These are phyloP conservation scores for Anabacerthia variegaticeps DNA, from an alignment of 2,797 vertebrate genomes.

Conservation along the genomic window DNA sequence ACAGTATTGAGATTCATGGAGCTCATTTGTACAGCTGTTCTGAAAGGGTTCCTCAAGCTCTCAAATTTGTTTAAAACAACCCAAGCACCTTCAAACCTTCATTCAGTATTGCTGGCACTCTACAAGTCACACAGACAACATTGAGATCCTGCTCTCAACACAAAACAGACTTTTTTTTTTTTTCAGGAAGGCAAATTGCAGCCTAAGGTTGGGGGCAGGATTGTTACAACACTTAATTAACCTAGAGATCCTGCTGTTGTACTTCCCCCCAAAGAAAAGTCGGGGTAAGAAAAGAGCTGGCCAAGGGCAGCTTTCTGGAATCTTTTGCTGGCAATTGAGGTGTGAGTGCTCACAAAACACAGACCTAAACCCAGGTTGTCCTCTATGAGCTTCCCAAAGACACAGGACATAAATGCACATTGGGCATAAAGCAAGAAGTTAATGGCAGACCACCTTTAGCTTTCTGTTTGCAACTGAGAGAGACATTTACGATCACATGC, in stretches of 20 bases:
- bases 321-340: neutral
- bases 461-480: neutral
- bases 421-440: neutral
- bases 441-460: neutral
- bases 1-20: neutral
- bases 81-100: neutral
- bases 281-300: neutral
- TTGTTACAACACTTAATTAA: neutral
- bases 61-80: neutral
- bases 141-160: neutral
- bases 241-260: neutral
- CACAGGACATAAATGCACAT: neutral
- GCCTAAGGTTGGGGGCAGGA: no score
- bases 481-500: neutral
- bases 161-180: neutral
- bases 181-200: neutral
- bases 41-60: neutral
- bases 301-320: neutral
- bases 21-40: neutral
- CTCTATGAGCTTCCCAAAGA: neutral
- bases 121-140: neutral
- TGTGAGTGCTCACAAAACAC: accelerated
- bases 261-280: neutral
- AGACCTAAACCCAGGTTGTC: neutral
- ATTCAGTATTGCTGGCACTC: neutral